Evolutionary conservation across 2,888 invertebrate species (phyloP), one percentile per base, ranked within the genome.

Genomic region (Physocephala rufipes): DNA sequence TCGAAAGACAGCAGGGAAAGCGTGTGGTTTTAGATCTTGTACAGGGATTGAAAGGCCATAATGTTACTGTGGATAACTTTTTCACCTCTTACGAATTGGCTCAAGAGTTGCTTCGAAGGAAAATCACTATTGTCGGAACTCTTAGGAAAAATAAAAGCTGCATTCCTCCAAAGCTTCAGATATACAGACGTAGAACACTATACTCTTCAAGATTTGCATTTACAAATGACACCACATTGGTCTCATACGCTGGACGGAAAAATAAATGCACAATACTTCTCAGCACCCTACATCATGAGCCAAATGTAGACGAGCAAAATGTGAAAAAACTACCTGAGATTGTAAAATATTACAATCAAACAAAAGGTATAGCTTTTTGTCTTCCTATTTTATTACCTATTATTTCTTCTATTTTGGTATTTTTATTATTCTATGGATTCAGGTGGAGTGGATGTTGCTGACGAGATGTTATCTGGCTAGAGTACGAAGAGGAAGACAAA

Each of bases 401-500:
- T 36, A 36, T 36, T 36, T 36, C 36, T 36, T 36, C 9, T 36
- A 36, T 36, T 7, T 36, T 36, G 36, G 9, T 36, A 36, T 7
- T 36, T 36, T 9, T 9, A 36, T 36, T 36, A 36, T 36, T 36
- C 36, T 36, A 9, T n/a, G n/a, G n/a, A n/a, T n/a, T n/a, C n/a
- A n/a, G n/a, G 70, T 30, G 70, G 66, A 30, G 70, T 74, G 24
- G 74, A 74, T 43, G 72, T 59, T 15, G 66, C 72, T 49, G 71
- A 71, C 55, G 72, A 73, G 61, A 73, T 72, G 73, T 53, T 73
- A 16, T 65, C 70, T 15, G 19, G 55, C 24, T 55, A 55, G 2
- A 21, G 19, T 55, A 68, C 66, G n/a, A 71, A 71, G 53, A 65
- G 73, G 49, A 71, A 73, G 63, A 73, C 68, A 13, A 68, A 69